Conservation (phyloP, 2,113 vertebrate species). For the Nesogale talazaci region DNA sequence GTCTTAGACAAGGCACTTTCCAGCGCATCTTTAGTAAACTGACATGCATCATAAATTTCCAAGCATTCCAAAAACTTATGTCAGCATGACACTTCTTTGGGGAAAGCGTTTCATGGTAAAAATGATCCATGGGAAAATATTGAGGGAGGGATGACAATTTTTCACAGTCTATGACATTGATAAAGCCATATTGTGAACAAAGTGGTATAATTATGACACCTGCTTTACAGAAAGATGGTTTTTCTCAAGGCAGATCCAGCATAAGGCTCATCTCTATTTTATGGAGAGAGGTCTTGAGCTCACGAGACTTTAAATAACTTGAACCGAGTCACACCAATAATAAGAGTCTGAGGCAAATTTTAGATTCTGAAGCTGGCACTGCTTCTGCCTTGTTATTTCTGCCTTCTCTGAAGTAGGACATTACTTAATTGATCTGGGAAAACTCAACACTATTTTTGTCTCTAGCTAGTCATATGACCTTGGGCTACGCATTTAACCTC, state of each 20-base stretch:
- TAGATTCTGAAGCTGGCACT: neutral
- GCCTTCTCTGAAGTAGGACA: neutral
- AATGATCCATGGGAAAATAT: slow-evolving; percentile 20
- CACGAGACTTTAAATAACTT: neutral
- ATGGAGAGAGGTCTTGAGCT: neutral
- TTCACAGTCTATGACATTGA: slow-evolving; percentile 4
- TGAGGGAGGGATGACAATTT: neutral
- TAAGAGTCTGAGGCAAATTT: neutral
- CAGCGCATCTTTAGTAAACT: neutral
- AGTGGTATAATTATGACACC: neutral
- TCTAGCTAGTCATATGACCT: neutral
- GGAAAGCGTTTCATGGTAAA: neutral
- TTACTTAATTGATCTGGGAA: neutral
- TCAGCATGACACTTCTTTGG: neutral
- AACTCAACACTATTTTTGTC: neutral
- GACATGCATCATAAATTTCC: neutral
- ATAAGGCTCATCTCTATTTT: neutral
- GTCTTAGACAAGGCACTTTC: no score
- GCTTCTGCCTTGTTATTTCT: neutral
- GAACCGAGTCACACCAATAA: slow-evolving; percentile 7
- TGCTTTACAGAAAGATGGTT: neutral
- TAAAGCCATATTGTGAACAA: slow-evolving; percentile 12
- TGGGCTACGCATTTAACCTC: neutral
- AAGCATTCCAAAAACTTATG: slow-evolving; percentile 18
- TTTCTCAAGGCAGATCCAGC: slow-evolving; percentile 33